Evolutionary conservation across 2,113 vertebrate genomes (phyloP), one percentile per base, ranked within the genome.

Genomic region (Craseonycteris thonglongyai): DNA sequence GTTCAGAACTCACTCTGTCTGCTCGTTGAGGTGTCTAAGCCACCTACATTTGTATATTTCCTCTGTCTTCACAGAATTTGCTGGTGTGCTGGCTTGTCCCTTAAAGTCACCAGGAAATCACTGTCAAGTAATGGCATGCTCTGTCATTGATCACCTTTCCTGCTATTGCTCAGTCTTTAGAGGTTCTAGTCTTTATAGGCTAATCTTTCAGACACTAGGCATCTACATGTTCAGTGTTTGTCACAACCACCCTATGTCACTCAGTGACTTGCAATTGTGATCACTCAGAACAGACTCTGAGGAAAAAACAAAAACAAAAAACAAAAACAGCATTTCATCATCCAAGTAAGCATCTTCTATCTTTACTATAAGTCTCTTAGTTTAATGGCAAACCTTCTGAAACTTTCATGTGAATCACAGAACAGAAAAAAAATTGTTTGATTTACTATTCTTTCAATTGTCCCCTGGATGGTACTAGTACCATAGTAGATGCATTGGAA

Each of bases 11-110:
- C 24, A 63, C 51, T 16, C 7, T 59, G 3, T 42, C 26, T 45
- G 0, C 6, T 59, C 5, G 5, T 22, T 56, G 19, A 63, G 6
- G 2, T 13, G 0, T n/a, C 5, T 59, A 58, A 21, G 15, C 7
- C 3, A 79, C 16, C 13, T 58, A 26, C 0, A 45, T 66, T 68
- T 90, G 11, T 45, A 33, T 4, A 18, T 33, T 35, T 12, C 3
- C 4, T 72, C 2, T 30, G 2, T 47, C 4, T 0, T 80, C 35
- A 51, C 18, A 76, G 38, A 75, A 78, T 68, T 47, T 79, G 21
- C 5, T 75, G 35, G 6, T 42, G 28, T 9, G 28, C 6, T 24
- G 6, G 8, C 16, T 69, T 54, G n/a, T 30, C 33, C 15, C n/a
- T n/a, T 42, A 71, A 54, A 35, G 12, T 26, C 7, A 11, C 5